Evolutionary conservation across 1,140 invertebrate genomes (phyloP).

Genomic region (Bombus confusus): DNA sequence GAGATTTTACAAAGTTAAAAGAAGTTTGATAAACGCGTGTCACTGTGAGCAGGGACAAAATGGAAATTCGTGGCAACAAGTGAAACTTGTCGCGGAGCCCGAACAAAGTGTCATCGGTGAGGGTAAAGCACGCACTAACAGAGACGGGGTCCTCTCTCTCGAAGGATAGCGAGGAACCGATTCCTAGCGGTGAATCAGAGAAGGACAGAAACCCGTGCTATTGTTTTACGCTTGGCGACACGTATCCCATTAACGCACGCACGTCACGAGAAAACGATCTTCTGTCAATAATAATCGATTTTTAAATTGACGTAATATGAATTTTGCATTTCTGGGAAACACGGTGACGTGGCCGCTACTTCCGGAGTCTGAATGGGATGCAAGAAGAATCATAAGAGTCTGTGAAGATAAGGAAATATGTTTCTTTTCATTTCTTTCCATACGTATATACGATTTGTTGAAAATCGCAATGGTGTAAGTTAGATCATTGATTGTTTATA

Average conservation of each 20-base stretch:
- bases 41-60: not conserved
- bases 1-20: not conserved
- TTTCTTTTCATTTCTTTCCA: too few species aligned
- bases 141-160: constrained; percentile 44
- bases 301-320: constrained; percentile 31
- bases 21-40: not conserved
- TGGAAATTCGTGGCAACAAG: constrained; percentile 4
- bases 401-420: too few species aligned
- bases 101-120: constrained; percentile 67
- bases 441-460: too few species aligned
- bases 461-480: too few species aligned
- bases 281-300: constrained; percentile 63
- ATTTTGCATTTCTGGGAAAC: constrained; percentile 20
- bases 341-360: not conserved
- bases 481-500: too few species aligned
- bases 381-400: not conserved
- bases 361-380: not conserved
- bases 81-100: constrained; percentile 28
- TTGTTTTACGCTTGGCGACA: constrained; percentile 58
- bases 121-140: constrained; percentile 71
- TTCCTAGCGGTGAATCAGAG: constrained; percentile 41
- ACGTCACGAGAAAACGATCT: constrained; percentile 48
- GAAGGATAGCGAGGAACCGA: constrained; percentile 55
- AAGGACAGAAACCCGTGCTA: constrained; percentile 48
- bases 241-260: constrained; percentile 45